Evolutionary conservation across 2,113 vertebrate species (phyloP), one percentile per base, ranked within the genome.

Genomic region (Eonycteris spelaea): DNA sequence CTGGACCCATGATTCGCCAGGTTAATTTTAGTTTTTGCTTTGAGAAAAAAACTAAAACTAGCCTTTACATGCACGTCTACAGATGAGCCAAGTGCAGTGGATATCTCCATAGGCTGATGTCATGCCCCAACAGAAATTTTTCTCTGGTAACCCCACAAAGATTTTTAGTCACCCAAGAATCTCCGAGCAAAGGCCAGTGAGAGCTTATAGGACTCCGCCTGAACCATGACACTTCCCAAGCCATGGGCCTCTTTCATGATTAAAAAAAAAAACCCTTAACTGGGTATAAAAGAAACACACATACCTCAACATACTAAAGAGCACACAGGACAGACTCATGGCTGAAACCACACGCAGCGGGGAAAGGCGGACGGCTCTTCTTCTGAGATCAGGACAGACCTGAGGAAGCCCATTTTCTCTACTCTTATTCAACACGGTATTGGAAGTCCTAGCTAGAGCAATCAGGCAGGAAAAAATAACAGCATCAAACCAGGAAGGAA

Each of bases 401-500:
- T 16, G 16, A 38, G 18, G 26, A 18, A 22, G 18, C 2, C 10
- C 3, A 7, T 16, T 26, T 24, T 16, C 55, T 7, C n/a, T 0
- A 6, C 21, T 21, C 3, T 22, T 55, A 24, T 14, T 19, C 26
- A 65, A 11, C 45, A 0, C 0, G 8, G 5, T 19, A 1, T 30
- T 48, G 28, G 26, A 53, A 21, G 28, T 24, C 19, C 8, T 24
- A 19, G n/a, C n/a, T 14, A 1, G 8, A 10, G 11, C 14, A 3
- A 9, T 71, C 51, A 45, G 51, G 48, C 11, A 35, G 48, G 48
- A 40, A 65, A 63, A n/a, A 35, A 10, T 12, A 43, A 68, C 55
- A 40, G 4, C 70, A 65, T 40, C 5, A 28, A 6, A 51, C 35
- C 15, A 45, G 40, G 45, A 83, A 51, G 67, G 4, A 71, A 24